Conservation (phyloP, 2,888 invertebrate genomes). For the Perizoma affinitatum region DNA sequence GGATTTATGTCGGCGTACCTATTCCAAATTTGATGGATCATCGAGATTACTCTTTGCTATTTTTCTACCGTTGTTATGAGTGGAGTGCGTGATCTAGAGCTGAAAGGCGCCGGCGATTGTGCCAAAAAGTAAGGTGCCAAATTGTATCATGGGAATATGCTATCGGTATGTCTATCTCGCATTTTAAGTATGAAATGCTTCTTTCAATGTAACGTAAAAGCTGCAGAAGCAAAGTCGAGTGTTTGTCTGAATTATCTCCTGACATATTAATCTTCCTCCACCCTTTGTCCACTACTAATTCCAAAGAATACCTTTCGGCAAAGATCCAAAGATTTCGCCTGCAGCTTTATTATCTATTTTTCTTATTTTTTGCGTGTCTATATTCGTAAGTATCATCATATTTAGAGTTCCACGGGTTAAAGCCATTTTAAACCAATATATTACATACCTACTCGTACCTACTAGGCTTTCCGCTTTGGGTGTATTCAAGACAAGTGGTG, state of each 20-base stretch:
- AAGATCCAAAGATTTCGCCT: too few relatives aligned
- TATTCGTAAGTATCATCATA: background rate
- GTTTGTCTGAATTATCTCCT: too few relatives aligned
- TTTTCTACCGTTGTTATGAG: conserved; percentile 14
- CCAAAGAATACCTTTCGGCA: too few relatives aligned
- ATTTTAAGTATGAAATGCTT: too few relatives aligned
- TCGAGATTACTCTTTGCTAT: conserved; percentile 44
- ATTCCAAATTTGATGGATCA: conserved; percentile 52
- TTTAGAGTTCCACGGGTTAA: conserved; percentile 1
- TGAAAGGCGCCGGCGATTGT: conserved; percentile 11
- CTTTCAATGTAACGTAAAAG: too few relatives aligned
- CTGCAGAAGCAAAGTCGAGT: too few relatives aligned
- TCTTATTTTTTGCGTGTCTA: background rate
- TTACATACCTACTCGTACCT: background rate
- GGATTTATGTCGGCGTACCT: conserved; percentile 59
- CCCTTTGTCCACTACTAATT: too few relatives aligned
- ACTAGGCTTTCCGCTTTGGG: conserved; percentile 18
- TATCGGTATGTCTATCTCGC: too few relatives aligned
- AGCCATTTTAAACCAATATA: conserved; percentile 5
- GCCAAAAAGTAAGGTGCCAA: conserved; percentile 19
- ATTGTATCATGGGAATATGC: background rate
- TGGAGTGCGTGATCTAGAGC: conserved; percentile 14
- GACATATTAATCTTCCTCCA: too few relatives aligned
- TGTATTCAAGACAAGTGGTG: conserved; percentile 12
- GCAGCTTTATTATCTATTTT: background rate